Conservation (phyloP, 2,113 vertebrate genomes). For the Holacanthus passer region DNA sequence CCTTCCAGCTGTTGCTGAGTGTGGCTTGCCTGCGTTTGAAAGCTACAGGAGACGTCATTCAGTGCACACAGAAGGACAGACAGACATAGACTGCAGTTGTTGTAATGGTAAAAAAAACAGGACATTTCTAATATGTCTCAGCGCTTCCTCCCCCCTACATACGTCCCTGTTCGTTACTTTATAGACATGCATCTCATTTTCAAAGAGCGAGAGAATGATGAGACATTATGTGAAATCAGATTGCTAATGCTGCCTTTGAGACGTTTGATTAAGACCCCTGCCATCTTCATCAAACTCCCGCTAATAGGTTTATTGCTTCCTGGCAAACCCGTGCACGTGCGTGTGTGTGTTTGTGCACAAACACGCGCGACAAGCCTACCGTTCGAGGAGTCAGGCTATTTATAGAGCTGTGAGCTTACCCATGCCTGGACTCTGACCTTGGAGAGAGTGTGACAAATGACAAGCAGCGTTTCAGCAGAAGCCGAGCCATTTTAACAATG, state of each 20-base stretch:
- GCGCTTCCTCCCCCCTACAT: background rate
- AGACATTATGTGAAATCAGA: constrained; percentile 36
- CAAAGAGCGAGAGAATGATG: background rate
- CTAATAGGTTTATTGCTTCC: constrained; percentile 44
- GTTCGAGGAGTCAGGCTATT: constrained; percentile 50
- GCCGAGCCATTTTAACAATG: constrained; percentile 52
- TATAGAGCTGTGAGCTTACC: constrained; percentile 61
- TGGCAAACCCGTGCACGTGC: background rate
- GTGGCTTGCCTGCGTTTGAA: background rate
- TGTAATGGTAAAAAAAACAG: background rate
- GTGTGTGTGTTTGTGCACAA: background rate
- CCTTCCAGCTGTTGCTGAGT: background rate
- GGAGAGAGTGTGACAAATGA: constrained; percentile 68
- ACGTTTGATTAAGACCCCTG: constrained; percentile 57
- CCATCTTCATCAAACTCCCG: constrained; percentile 52
- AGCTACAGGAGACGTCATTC: too few relatives aligned
- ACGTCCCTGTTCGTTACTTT: background rate
- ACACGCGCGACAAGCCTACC: background rate
- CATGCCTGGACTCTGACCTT: constrained; percentile 72
- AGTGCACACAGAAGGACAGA: too few relatives aligned
- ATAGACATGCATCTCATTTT: background rate
- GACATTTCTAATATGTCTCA: background rate
- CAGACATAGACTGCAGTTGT: background rate
- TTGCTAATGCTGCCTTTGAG: constrained; percentile 49
- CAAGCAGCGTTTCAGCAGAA: constrained; percentile 53